A percentile compares a stretch with the other conserved stretches of the same genome.
These are phyloP conservation scores for Eumeta japonica DNA, from an alignment of 1,140 invertebrate species.

Conservation along the genomic window DNA sequence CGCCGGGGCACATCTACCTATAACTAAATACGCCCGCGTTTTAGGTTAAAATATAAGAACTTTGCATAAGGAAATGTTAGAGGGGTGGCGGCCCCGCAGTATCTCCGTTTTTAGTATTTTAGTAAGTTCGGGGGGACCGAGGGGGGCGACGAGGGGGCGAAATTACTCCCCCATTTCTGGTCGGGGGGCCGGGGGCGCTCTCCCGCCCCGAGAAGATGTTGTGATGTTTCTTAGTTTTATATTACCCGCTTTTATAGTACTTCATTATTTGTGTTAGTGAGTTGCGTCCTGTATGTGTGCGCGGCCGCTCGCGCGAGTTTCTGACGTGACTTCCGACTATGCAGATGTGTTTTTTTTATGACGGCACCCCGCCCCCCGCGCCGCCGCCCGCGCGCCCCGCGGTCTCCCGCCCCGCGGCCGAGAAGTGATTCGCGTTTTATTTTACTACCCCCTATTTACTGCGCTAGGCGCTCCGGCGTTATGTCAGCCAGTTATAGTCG, in stretches of 20 bases:
- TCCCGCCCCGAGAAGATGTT: conserved; percentile 28
- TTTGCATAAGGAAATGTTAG: conserved; percentile 47
- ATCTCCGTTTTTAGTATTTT: conserved; percentile 58
- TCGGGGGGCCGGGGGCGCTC: background rate
- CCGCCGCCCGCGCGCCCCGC: too few species aligned
- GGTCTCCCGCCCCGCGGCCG: too few species aligned
- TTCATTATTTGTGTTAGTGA: conserved; percentile 53
- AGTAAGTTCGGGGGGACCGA: conserved; percentile 53
- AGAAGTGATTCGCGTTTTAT: too few species aligned
- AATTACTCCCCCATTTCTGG: conserved; percentile 3
- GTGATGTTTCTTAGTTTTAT: conserved; percentile 58
- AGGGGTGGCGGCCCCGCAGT: conserved; percentile 31
- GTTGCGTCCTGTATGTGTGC: conserved; percentile 16
- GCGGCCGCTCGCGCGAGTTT: too few species aligned
- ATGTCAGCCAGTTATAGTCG: too few species aligned
- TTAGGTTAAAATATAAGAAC: conserved; percentile 57
- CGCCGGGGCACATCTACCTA: background rate
- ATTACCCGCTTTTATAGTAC: conserved; percentile 38
- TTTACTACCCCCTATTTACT: too few species aligned
- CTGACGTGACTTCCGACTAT: conserved; percentile 18
- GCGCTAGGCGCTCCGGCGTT: too few species aligned
- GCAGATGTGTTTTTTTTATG: conserved; percentile 32
- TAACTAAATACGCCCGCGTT: conserved; percentile 26
- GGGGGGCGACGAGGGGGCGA: too few species aligned
- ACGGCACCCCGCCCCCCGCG: too few species aligned